Base-by-base conservation (phyloP, 2,113 vertebrate species). In the Hymenochirus boettgeri region DNA sequence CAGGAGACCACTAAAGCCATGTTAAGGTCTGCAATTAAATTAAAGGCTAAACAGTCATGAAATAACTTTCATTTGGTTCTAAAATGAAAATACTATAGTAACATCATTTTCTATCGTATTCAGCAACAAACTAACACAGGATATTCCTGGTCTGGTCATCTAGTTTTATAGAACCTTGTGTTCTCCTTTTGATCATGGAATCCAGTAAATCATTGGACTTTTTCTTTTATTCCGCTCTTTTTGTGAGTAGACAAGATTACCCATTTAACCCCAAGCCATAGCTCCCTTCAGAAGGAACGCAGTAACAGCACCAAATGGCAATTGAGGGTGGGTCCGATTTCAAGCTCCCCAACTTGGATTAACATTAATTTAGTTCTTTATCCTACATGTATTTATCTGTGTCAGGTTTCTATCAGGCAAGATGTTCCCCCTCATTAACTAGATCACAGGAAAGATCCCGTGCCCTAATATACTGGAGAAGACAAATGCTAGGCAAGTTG, bases 251-350 rank as follows among this genome's bases (percentile, higher is more conserved):
- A 83, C 80, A 83, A 80, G 75, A 75, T 70, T 78, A 73, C 71
- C 79, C 76, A 80, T 83, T 83, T 83, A 81, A 83, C 76, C 78
- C 73, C 82, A n/a, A 78, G 74, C 76, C 81, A 78, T 79, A 46
- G 72, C 79, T 47, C 78, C 21, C 75, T 3, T 74, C 65, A 70
- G 78, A 76, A 74, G 77, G 75, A 75, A 42, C n/a, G 70, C 50
- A 18, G 59, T 58, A 62, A 81, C 77, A 79, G 80, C 82, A 19
- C 55, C 31, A 72, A 62, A 25, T 72, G 71, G 69, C 75, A 76
- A n/a, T n/a, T 63, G 73, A 70, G 70, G 72, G 77, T 78, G 77
- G 72, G 73, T 71, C 76, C 66, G 61, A 64, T 77, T 78, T 78
- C 29, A 11, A 71, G 71, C 67, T 70, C 62, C 50, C 21, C 26